A percentile compares a stretch with the other conserved stretches of the same genome.
Conservation (phyloP, 2,113 vertebrate genomes). For the Opisthocomus hoazin region DNA sequence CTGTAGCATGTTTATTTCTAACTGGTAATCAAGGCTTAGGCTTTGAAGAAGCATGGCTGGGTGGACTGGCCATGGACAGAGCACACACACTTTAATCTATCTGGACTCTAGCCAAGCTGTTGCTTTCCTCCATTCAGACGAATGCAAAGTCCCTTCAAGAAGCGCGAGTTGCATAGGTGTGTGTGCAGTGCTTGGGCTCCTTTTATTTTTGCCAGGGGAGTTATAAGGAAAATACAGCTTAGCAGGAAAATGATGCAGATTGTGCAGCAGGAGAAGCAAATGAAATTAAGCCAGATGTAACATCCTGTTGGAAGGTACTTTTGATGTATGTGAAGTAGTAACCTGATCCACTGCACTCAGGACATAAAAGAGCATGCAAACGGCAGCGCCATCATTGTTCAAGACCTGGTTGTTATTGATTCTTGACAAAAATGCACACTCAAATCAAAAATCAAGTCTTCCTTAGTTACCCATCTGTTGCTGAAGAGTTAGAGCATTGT, state of each 20-base stretch:
- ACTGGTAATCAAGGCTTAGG: neutral
- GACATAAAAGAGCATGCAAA: neutral
- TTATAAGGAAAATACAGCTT: neutral
- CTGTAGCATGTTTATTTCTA: neutral
- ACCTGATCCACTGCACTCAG: neutral
- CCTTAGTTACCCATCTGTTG: neutral
- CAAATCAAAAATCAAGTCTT: neutral
- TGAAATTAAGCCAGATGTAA: neutral
- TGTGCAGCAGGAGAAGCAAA: slow-evolving; percentile 18
- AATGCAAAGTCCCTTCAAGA: neutral
- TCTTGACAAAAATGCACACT: neutral
- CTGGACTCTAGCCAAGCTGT: neutral
- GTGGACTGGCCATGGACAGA: neutral
- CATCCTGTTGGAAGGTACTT: slow-evolving; percentile 2
- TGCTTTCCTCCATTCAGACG: neutral
- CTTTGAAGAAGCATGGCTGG: neutral
- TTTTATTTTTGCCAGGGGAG: neutral
- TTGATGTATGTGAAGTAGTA: neutral
- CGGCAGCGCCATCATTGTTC: neutral
- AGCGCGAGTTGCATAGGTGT: neutral
- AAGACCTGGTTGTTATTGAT: neutral
- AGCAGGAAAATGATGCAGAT: slow-evolving; percentile 25
- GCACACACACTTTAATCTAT: neutral
- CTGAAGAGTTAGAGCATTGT: neutral
- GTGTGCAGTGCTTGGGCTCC: neutral